Evolutionary conservation across 1,140 invertebrate genomes (phyloP).

Genomic region (Drosophila pruinosa): DNA sequence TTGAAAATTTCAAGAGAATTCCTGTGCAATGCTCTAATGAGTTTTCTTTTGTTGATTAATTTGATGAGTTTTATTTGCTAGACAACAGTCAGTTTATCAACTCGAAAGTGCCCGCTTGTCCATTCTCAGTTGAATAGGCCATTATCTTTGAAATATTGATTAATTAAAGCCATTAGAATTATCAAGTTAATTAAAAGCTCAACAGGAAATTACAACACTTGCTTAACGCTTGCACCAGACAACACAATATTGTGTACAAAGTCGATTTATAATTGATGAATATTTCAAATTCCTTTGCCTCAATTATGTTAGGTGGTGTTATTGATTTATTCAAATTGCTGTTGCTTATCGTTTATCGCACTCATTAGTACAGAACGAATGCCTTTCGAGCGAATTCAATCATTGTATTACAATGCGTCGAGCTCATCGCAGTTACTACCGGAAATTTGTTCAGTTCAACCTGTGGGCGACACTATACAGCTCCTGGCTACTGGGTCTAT

Average conservation of each 20-base stretch:
- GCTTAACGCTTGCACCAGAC: no score
- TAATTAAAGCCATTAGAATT: neutral
- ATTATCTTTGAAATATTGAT: neutral
- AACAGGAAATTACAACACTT: neutral
- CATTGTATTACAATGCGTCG: conserved; percentile 37
- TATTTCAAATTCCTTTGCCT: no score
- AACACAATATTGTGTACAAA: no score
- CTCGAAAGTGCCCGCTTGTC: neutral
- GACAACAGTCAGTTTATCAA: neutral
- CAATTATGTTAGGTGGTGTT: neutral
- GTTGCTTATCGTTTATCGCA: conserved; percentile 5
- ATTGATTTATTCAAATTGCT: neutral
- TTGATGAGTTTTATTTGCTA: neutral
- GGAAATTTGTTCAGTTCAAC: conserved; percentile 29
- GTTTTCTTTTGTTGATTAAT: neutral
- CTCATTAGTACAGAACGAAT: neutral
- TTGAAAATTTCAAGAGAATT: neutral
- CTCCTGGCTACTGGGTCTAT: conserved; percentile 51
- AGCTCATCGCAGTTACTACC: conserved; percentile 17
- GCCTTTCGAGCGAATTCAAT: neutral
- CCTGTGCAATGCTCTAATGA: neutral
- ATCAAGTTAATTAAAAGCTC: neutral
- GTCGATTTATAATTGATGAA: no score
- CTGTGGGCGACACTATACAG: conserved; percentile 28
- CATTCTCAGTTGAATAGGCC: neutral